Base-by-base conservation (phyloP, 2,888 invertebrate genomes). In the Scrobipalpa costella region DNA sequence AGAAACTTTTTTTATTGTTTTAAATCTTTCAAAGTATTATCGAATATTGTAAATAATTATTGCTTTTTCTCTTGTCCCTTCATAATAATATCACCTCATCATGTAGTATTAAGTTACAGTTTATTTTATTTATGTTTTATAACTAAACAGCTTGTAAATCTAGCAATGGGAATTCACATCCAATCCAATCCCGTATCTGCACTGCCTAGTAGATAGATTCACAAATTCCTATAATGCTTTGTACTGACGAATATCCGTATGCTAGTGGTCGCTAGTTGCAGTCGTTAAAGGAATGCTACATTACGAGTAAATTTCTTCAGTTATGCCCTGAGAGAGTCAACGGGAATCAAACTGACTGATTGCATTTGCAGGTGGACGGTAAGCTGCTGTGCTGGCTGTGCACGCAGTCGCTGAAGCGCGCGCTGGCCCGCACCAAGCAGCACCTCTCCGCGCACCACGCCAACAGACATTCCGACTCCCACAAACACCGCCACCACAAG, bases 371-470 rank as follows among this genome's bases (percentile, higher is more conserved):
- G 98, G 96, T 98, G 69, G 98, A 98, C 86, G 98, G 98, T 5
- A 98, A 98, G 86, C 90, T 98, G 65, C 92, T 98, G 36, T 99
- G 98, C 86, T 99, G 98, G 98, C 92, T 98, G 65, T 99, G 98
- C 87, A 98, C 98, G 15, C 93, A 97, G 73, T 97, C 98, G 0
- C 97, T 96, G 84, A 98, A 98, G 86, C 93, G 98, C 73, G 98
- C 98, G 0, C 85, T 98, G 76, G 96, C 97, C 0, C 97, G 98
- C 80, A 98, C 98, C 8, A 97, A 97, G 83, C 97, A 97, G 77
- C 94, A 95, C 33, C 94, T 92, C 74, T 73, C 94, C 93, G 80
- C 94, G 90, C 50, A 50, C 50, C 49, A 49, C 17, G 2, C 13
- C 55, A n/a, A 21, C n/a, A 9, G 33, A 7, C 55, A 55, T 7